A percentile compares a stretch with the other conserved stretches of the same genome.
phyloP scores from a whole-genome alignment of 2,797 vertebrate genomes.

The Lepidocolaptes lacrymiger region DNA sequence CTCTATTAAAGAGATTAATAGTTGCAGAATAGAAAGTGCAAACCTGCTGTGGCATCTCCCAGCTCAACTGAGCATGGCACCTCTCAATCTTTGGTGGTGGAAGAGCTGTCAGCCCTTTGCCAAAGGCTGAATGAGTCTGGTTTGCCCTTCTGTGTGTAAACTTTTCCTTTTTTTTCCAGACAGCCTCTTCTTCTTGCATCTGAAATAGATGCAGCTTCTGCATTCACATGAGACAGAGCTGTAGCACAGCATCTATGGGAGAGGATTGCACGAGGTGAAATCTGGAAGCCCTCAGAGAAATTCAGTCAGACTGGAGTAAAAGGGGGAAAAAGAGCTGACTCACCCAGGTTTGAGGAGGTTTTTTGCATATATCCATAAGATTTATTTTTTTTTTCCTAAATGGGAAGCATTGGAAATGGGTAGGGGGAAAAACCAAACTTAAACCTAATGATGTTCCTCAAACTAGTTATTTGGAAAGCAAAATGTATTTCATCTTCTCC shows the following conservation, averaged over 20 bases:
- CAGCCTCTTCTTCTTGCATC: background rate
- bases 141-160: background rate
- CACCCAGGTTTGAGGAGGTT: background rate
- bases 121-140: background rate
- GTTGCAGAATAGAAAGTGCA: background rate
- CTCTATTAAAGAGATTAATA: background rate
- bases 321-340: accelerated
- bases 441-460: background rate
- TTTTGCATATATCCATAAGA: background rate
- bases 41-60: background rate
- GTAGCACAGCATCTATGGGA: background rate
- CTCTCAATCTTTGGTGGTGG: background rate
- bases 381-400: background rate
- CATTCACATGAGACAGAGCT: background rate
- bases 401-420: background rate
- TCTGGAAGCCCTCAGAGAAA: constrained; percentile 46
- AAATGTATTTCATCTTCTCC: background rate
- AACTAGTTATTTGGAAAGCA: background rate
- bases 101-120: background rate
- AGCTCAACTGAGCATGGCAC: background rate
- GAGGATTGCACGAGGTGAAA: background rate
- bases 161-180: background rate
- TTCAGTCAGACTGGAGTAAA: constrained; percentile 5
- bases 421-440: background rate
- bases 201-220: constrained; percentile 36